Evolutionary conservation across 1,140 invertebrate species (phyloP).

Genomic region (Heliconius hermathena): DNA sequence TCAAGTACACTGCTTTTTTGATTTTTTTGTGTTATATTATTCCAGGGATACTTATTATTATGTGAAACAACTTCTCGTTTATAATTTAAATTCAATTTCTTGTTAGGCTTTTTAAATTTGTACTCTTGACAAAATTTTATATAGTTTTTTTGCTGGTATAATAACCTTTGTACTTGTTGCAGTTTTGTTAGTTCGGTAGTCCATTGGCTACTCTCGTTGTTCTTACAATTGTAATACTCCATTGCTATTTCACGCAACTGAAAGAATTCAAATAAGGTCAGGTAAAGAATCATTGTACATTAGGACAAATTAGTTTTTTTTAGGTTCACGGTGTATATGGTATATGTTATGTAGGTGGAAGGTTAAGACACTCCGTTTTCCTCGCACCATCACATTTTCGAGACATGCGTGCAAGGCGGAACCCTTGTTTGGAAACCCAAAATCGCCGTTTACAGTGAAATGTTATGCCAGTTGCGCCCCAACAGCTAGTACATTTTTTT

Average conservation of each 20-base stretch:
- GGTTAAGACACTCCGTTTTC: too few species aligned
- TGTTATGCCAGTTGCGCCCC: too few species aligned
- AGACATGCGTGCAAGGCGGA: too few species aligned
- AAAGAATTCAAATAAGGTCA: slow-evolving; percentile 33
- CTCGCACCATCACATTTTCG: too few species aligned
- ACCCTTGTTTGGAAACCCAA: too few species aligned
- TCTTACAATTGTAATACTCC: slow-evolving; percentile 86
- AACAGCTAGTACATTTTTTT: too few species aligned
- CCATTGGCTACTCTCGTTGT: slow-evolving; percentile 79
- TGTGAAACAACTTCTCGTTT: slow-evolving; percentile 60
- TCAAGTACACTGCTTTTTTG: slow-evolving; percentile 57
- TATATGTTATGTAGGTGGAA: too few species aligned
- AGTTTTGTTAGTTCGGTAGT: slow-evolving; percentile 73
- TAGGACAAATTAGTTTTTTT: too few species aligned
- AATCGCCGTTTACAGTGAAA: too few species aligned
- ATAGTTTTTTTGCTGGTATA: slow-evolving; percentile 67
- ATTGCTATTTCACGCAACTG: slow-evolving; percentile 85
- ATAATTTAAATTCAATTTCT: slow-evolving; percentile 44
- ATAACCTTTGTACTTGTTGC: slow-evolving; percentile 63
- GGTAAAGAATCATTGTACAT: too few species aligned
- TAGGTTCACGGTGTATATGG: too few species aligned
- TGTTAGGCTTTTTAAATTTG: slow-evolving; percentile 57
- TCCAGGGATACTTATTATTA: slow-evolving; percentile 75
- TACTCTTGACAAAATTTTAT: slow-evolving; percentile 64
- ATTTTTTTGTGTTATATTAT: slow-evolving; percentile 61